Evolutionary conservation across 2,113 vertebrate genomes (phyloP).

Genomic region (Myodes glareolus): DNA sequence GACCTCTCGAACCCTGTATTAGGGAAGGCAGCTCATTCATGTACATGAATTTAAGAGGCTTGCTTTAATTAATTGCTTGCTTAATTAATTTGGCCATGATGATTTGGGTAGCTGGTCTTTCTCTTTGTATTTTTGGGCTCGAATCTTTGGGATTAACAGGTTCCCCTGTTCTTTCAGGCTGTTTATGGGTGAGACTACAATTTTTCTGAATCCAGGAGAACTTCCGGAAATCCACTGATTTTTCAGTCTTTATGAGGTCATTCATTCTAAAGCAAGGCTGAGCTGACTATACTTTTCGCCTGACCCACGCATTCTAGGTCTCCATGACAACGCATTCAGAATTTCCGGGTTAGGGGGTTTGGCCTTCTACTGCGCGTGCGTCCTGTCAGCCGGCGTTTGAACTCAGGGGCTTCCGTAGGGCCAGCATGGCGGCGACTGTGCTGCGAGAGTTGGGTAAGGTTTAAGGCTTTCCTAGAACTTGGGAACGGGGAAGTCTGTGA

Average conservation of each 20-base stretch:
- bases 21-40: not conserved
- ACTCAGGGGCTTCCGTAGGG: conserved; percentile 52
- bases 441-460: conserved; percentile 4
- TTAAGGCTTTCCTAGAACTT: not conserved
- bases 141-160: not conserved
- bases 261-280: not conserved
- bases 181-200: not conserved
- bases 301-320: accelerated
- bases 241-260: conserved; percentile 39
- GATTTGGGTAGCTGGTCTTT: not conserved
- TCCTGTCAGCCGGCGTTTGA: accelerated
- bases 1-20: not conserved
- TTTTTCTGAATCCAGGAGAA: conserved; percentile 8
- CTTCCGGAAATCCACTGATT: not conserved
- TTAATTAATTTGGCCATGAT: not conserved
- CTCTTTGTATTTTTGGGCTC: not conserved
- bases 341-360: accelerated
- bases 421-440: not conserved
- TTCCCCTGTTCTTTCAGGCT: not conserved
- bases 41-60: not conserved
- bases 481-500: not conserved
- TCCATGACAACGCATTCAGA: not conserved
- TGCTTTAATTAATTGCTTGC: not conserved
- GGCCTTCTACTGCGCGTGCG: conserved; percentile 11
- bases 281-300: accelerated